Evolutionary conservation across 2,113 vertebrate species (phyloP), one percentile per base, ranked within the genome.

Genomic region (Hippoglossus stenolepis): DNA sequence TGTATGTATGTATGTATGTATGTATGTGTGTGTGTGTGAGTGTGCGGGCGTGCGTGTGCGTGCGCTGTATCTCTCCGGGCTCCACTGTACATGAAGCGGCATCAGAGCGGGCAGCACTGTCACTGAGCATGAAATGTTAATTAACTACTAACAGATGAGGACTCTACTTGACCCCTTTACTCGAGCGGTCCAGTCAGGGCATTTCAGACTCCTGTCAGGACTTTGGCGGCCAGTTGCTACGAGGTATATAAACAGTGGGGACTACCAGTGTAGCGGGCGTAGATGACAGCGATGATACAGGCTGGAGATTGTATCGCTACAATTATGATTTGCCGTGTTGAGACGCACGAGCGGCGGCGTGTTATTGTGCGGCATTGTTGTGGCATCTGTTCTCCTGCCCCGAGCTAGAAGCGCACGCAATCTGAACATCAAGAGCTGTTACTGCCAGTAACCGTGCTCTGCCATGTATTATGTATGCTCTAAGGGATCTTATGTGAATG

Each of bases 381-480:
- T 89, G 88, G 91, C 91, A 91, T 92, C 90, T 91, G 89, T 83
- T 86, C 88, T 69, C 56, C 75, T 83, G 90, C 91, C 87, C 76
- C 63, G 82, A 88, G 88, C 88, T 43, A 75, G 66, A 74, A 77
- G 81, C 65, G 70, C 88, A 89, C 73, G 80, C 88, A 85, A 70
- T 85, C 63, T 87, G 86, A 92, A 92, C 88, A 91, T 89, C 85
- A 64, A 89, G 87, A 72, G 82, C 82, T 73, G 77, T 80, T 70
- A 68, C 86, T 82, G 88, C 83, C 87, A 90, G 84, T 84, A 87
- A 91, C 81, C 62, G 59, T 53, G 67, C 80, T 75, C 80, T 80
- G 86, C 84, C 83, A 88, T 90, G 85, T 89, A 83, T 91, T 91
- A 91, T 92, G 79, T 80, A 91, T 90, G 87, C 88, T 91, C 63